Evolutionary conservation across 2,888 invertebrate species (phyloP).

Genomic region (Sthenelais limicola): DNA sequence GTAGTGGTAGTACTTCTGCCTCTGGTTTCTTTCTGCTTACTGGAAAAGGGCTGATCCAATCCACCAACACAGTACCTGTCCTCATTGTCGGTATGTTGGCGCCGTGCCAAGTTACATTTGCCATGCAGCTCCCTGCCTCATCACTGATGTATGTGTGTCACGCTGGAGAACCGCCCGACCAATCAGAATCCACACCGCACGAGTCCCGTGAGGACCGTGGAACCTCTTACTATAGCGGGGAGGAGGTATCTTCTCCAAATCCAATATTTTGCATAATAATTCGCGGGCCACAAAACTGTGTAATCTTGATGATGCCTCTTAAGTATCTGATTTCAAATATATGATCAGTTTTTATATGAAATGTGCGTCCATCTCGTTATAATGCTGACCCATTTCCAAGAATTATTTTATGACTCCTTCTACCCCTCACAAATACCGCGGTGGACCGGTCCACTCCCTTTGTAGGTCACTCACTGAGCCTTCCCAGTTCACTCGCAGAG

Average conservation of each 20-base stretch:
- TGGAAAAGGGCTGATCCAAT: too few species aligned
- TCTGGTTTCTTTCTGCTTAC: too few species aligned
- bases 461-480: conserved; percentile 22
- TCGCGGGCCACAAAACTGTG: conserved; percentile 6
- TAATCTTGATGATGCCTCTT: background rate
- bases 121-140: conserved; percentile 18
- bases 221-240: conserved; percentile 26
- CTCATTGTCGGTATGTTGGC: conserved; percentile 38
- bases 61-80: conserved; percentile 32
- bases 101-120: conserved; percentile 33
- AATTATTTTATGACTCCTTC: conserved; percentile 21
- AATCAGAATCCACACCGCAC: conserved; percentile 12
- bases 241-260: conserved; percentile 20
- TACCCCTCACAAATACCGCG: conserved; percentile 1
- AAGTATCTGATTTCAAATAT: background rate
- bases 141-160: conserved; percentile 35
- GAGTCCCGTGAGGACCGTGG: conserved; percentile 20
- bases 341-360: background rate
- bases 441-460: conserved; percentile 20
- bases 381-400: conserved; percentile 32
- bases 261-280: conserved; percentile 28
- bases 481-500: conserved; percentile 35
- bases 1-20: too few species aligned
- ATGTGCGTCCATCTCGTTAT: conserved; percentile 30
- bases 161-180: conserved; percentile 22